Evolutionary conservation across 1,140 invertebrate species (phyloP).

Genomic region (Bemisia tabaci): DNA sequence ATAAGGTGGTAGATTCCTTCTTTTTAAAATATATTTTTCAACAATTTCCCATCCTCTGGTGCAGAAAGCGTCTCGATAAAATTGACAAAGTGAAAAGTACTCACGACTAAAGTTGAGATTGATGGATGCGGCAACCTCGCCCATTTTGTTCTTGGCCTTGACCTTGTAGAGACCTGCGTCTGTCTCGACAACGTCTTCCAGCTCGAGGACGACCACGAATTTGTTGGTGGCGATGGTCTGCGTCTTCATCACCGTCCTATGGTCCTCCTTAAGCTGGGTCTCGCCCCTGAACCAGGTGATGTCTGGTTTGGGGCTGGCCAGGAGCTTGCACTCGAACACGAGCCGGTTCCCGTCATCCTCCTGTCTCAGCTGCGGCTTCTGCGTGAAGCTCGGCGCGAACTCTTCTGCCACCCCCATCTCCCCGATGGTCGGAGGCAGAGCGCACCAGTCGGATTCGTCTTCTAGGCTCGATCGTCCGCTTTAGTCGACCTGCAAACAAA

Average conservation of each 20-base stretch:
- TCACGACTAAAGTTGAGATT: constrained; percentile 97
- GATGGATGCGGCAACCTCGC: constrained; percentile 94
- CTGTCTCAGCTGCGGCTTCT: constrained; percentile 89
- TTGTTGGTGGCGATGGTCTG: constrained; percentile 71
- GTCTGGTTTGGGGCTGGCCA: constrained; percentile 74
- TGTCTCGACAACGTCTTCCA: constrained; percentile 88
- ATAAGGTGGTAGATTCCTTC: too few relatives aligned
- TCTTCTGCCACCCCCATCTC: constrained; percentile 73
- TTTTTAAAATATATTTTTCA: too few relatives aligned
- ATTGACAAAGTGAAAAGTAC: too few relatives aligned
- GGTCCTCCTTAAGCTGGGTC: constrained; percentile 62
- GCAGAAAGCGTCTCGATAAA: too few relatives aligned
- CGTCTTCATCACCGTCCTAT: constrained; percentile 70
- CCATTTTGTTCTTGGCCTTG: constrained; percentile 93
- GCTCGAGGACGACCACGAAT: constrained; percentile 78
- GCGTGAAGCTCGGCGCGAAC: constrained; percentile 91
- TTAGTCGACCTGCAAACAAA: background rate
- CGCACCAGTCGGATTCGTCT: background rate
- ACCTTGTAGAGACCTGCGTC: constrained; percentile 96
- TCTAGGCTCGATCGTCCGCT: background rate
- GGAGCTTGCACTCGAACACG: constrained; percentile 86
- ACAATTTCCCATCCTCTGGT: too few relatives aligned
- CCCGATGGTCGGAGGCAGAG: background rate
- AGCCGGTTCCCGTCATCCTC: constrained; percentile 91
- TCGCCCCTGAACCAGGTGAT: constrained; percentile 86